These are phyloP conservation scores for Dendrolimus punctatus DNA, from an alignment of 1,140 invertebrate species.

Conservation along the genomic window DNA sequence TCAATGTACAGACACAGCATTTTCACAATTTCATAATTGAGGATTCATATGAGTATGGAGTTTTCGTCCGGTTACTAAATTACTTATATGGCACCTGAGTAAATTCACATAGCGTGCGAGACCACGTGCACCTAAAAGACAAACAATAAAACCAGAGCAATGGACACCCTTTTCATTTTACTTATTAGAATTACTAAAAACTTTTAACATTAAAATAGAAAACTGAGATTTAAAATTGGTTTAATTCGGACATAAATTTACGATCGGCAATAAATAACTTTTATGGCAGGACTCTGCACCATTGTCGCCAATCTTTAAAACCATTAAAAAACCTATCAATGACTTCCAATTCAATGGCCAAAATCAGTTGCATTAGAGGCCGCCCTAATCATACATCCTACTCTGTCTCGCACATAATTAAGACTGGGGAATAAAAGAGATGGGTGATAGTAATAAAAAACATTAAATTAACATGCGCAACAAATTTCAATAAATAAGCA, in stretches of 20 bases:
- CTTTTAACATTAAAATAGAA: conserved; percentile 33
- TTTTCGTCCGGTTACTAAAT: no score
- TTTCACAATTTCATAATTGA: no score
- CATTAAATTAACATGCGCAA: conserved; percentile 50
- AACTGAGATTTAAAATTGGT: conserved; percentile 52
- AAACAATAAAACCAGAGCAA: no score
- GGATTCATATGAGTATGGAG: no score
- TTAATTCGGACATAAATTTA: conserved; percentile 65
- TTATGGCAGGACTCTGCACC: conserved; percentile 40
- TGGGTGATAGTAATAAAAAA: conserved; percentile 5
- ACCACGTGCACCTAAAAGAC: no score
- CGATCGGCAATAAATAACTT: conserved; percentile 59
- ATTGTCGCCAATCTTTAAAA: conserved; percentile 64
- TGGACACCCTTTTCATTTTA: background rate
- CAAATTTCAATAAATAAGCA: conserved; percentile 68
- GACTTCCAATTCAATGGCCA: conserved; percentile 41
- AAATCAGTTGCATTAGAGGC: conserved; percentile 39
- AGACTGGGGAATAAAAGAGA: conserved; percentile 25
- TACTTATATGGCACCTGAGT: no score
- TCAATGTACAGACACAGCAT: no score
- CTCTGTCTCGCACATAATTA: conserved; percentile 27
- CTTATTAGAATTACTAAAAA: conserved; percentile 38
- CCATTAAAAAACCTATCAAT: conserved; percentile 69
- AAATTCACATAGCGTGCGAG: no score
- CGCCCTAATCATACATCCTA: conserved; percentile 18